Evolutionary conservation across 1,140 invertebrate genomes (phyloP), one percentile per base, ranked within the genome.

Genomic region (Bicyclus anynana): DNA sequence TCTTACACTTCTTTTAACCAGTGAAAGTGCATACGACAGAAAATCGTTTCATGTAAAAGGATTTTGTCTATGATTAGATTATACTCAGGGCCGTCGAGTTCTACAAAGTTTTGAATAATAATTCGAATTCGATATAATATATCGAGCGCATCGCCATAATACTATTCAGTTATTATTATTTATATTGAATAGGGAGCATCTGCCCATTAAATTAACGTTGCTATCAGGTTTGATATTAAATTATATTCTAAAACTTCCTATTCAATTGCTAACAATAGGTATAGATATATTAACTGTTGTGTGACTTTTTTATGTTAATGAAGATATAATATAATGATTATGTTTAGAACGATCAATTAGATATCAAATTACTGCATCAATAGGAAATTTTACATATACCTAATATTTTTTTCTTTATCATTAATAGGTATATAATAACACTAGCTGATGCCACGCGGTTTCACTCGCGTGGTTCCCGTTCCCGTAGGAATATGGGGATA

Each of bases 31-130:
- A 40, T 9, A 17, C 37, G 37, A 40, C 37, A 40, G 0, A 33
- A 53, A 37, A 54, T 60, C 57, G 56, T 40, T n/a, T 13, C 17
- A 6, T 57, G 21, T 49, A 53, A 59, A 46, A 21, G 18, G 26
- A n/a, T 14, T n/a, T 29, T 16, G 33, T 59, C 17, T 60, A 23
- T 23, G 37, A 52, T 49, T 52, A 48, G 58, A 53, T 57, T 60
- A 60, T 53, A 52, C 65, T 62, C 67, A 69, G 23, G 67, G 67
- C 49, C 62, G 49, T 27, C 67, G 23, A 48, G 55, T 69, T 37
- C 35, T 47, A 62, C 56, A 65, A 56, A 56, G 20, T 50, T 40
- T 17, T 16, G 59, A 65, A 69, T 69, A 49, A 65, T 65, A 65
- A 65, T 69, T 53, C 33, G 59, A 61, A 69, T 65, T 57, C 35